Percentiles rank a stretch among this genome's conserved stretches.
Evolutionary conservation across 92 coral and sea anemone genomes (phyloP).

Genomic region (Porites evermanni): DNA sequence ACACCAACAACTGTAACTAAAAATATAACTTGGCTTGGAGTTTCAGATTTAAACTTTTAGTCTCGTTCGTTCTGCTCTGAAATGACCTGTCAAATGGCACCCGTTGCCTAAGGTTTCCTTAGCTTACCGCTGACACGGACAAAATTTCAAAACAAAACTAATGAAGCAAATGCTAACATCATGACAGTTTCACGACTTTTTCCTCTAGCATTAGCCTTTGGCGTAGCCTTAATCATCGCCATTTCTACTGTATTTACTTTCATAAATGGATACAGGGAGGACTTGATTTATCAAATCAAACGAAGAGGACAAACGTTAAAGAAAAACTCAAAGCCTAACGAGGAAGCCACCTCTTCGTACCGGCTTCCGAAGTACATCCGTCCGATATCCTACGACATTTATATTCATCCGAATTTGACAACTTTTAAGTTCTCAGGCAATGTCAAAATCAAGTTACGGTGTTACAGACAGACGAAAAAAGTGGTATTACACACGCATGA

Average conservation of each 20-base stretch:
- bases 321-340: neutral
- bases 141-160: neutral
- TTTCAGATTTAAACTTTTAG: too few relatives aligned
- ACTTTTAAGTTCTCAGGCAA: conserved; percentile 73
- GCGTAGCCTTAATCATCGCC: conserved; percentile 35
- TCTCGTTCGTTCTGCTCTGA: too few relatives aligned
- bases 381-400: conserved; percentile 75
- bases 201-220: conserved; percentile 34
- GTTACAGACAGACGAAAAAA: conserved; percentile 65
- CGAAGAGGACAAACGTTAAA: neutral
- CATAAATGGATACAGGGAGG: conserved; percentile 33
- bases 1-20: too few relatives aligned
- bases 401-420: conserved; percentile 78
- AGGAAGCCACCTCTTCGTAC: conserved; percentile 55
- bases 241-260: conserved; percentile 32
- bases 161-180: neutral
- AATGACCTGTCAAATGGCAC: conserved; percentile 25
- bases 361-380: conserved; percentile 80
- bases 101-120: neutral
- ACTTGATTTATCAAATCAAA: conserved; percentile 23
- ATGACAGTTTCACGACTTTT: conserved; percentile 47
- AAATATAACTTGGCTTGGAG: too few relatives aligned
- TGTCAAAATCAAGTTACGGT: conserved; percentile 65
- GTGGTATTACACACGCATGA: conserved; percentile 74
- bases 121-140: conserved; percentile 11